Percentiles rank a stretch among this genome's conserved stretches.
Evolutionary conservation across 2,113 vertebrate species (phyloP).

Genomic region (Cygnus atratus): DNA sequence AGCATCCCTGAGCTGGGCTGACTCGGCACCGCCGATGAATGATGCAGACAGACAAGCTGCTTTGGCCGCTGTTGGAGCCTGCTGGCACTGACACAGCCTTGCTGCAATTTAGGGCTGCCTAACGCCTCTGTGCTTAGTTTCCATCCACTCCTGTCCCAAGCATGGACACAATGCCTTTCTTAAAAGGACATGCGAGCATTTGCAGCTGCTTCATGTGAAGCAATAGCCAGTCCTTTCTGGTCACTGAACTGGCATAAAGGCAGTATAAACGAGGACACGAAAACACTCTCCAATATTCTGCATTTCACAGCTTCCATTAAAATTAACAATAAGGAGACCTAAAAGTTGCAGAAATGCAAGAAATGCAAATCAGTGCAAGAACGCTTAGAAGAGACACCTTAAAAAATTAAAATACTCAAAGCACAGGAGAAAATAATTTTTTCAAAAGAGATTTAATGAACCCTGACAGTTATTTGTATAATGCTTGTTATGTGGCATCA

Average conservation of each 20-base stretch:
- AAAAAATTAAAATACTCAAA: conserved; percentile 29
- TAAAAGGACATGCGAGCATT: not conserved
- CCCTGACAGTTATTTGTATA: conserved; percentile 77
- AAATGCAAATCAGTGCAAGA: not conserved
- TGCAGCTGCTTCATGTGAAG: not conserved
- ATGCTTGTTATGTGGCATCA: conserved; percentile 74
- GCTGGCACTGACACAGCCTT: not conserved
- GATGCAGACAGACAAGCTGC: not conserved
- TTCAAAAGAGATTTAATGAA: conserved; percentile 66
- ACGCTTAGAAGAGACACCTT: not conserved
- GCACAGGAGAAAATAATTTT: conserved; percentile 26
- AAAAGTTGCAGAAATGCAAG: not conserved
- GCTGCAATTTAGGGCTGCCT: not conserved
- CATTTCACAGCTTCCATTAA: not conserved
- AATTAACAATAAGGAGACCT: not conserved
- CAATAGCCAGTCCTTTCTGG: not conserved
- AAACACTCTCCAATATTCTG: not conserved
- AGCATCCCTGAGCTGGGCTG: not conserved
- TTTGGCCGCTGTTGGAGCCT: not conserved
- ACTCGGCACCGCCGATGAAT: not conserved
- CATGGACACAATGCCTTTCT: not conserved
- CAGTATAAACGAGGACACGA: not conserved
- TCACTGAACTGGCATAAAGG: not conserved
- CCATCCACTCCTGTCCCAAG: not conserved
- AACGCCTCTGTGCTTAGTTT: not conserved